Percentiles rank a stretch among this genome's conserved stretches.
Evolutionary conservation across 1,140 invertebrate genomes (phyloP).

Genomic region (Camponotus floridanus): DNA sequence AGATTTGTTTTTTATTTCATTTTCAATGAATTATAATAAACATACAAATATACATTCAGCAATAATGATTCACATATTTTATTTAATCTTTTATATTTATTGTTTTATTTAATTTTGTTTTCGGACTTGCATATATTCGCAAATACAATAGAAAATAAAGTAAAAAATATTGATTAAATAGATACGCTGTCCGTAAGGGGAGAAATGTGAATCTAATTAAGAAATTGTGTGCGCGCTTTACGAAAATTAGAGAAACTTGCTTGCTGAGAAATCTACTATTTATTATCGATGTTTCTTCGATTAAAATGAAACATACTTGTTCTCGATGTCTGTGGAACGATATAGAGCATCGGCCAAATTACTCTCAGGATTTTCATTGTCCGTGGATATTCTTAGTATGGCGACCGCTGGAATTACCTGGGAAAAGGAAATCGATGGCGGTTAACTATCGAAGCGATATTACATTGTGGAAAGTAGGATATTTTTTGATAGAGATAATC

Average conservation of each 20-base stretch:
- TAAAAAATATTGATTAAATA: not conserved
- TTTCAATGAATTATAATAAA: no score
- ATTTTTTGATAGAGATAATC: constrained; percentile 5
- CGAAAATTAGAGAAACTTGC: not conserved
- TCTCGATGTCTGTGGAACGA: constrained; percentile 85
- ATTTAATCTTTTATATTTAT: not conserved
- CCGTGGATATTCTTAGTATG: constrained; percentile 92
- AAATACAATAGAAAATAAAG: constrained; percentile 19
- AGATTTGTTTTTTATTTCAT: not conserved
- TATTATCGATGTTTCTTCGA: not conserved
- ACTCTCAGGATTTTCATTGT: constrained; percentile 88
- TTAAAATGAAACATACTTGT: constrained; percentile 19
- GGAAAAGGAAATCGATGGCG: constrained; percentile 51
- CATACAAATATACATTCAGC: no score
- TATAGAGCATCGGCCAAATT: constrained; percentile 93
- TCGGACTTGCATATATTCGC: not conserved
- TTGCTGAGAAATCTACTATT: not conserved
- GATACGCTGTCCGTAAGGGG: not conserved
- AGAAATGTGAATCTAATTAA: not conserved
- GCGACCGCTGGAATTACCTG: constrained; percentile 90
- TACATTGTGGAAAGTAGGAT: not conserved
- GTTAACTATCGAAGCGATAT: not conserved
- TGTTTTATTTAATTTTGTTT: constrained; percentile 1
- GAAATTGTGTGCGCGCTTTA: not conserved
- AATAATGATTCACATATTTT: no score